A percentile compares a stretch with the other conserved stretches of the same genome.
phyloP scores from a whole-genome alignment of 1,140 invertebrate species.

The Leptonema lineaticorne region DNA sequence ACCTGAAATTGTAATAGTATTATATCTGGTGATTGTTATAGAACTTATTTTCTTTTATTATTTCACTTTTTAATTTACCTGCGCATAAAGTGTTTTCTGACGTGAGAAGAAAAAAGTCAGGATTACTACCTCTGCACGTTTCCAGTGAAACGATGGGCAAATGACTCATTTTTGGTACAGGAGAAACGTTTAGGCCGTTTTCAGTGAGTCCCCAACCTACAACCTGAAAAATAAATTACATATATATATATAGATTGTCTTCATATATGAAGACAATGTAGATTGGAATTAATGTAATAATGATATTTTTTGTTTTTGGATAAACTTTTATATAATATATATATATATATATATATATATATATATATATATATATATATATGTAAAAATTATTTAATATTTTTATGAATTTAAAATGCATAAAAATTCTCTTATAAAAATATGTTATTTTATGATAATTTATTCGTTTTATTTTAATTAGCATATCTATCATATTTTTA shows the following conservation, averaged over 20 bases:
- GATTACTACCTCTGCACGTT: conserved; percentile 58
- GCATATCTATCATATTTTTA: too few relatives aligned
- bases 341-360: too few relatives aligned
- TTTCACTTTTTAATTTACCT: conserved; percentile 50
- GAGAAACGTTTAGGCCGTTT: conserved; percentile 49
- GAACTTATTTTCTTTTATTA: conserved; percentile 46
- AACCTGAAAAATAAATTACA: conserved; percentile 43
- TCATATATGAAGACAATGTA: neutral
- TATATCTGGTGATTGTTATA: conserved; percentile 38
- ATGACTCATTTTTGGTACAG: conserved; percentile 54
- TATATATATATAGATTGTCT: neutral
- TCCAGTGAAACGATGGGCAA: conserved; percentile 59
- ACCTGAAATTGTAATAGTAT: conserved; percentile 51
- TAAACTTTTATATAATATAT: too few relatives aligned
- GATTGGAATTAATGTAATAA: neutral
- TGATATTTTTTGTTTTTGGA: too few relatives aligned
- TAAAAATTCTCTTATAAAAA: too few relatives aligned
- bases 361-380: too few relatives aligned
- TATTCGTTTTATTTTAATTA: too few relatives aligned
- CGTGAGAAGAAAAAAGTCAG: conserved; percentile 56
- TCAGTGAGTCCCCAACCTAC: conserved; percentile 64
- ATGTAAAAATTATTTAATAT: too few relatives aligned
- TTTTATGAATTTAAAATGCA: too few relatives aligned
- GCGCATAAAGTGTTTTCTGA: conserved; percentile 61
- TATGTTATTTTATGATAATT: too few relatives aligned